phyloP scores from a whole-genome alignment of 2,797 vertebrate genomes.

The Euthynnus affinis region DNA sequence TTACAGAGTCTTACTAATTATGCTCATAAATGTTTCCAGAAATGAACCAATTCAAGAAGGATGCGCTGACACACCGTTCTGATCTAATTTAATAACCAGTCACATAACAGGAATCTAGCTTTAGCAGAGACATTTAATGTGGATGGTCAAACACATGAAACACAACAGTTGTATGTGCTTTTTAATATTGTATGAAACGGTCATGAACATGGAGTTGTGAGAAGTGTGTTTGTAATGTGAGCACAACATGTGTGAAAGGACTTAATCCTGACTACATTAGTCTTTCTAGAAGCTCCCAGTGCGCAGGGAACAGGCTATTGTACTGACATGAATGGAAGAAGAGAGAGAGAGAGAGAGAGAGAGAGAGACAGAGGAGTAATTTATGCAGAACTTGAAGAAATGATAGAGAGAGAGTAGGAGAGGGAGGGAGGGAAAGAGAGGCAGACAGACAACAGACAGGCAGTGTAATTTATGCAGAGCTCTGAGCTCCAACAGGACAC shows the following conservation, averaged over 20 bases:
- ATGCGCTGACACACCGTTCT: not conserved
- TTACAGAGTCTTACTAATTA: not conserved
- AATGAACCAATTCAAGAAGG: not conserved
- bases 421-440: conserved; percentile 30
- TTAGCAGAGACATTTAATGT: not conserved
- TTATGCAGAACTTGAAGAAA: conserved; percentile 76
- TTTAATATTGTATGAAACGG: conserved; percentile 24
- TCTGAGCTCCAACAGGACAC: conserved; percentile 43
- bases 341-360: conserved; percentile 47
- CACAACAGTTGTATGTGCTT: conserved; percentile 7
- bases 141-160: conserved; percentile 25
- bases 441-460: conserved; percentile 68
- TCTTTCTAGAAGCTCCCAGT: conserved; percentile 60
- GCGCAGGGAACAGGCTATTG: conserved; percentile 69
- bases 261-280: conserved; percentile 79
- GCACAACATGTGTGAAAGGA: conserved; percentile 64
- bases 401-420: conserved; percentile 55
- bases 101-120: not conserved
- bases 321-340: conserved; percentile 71
- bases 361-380: conserved; percentile 59
- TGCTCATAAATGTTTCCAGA: not conserved
- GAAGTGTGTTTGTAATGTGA: conserved; percentile 61
- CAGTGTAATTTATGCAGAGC: conserved; percentile 74
- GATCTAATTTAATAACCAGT: not conserved
- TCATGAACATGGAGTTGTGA: conserved; percentile 49